These are phyloP conservation scores for Tympanoctomys barrerae DNA, from an alignment of 2,797 vertebrate species.

Conservation along the genomic window DNA sequence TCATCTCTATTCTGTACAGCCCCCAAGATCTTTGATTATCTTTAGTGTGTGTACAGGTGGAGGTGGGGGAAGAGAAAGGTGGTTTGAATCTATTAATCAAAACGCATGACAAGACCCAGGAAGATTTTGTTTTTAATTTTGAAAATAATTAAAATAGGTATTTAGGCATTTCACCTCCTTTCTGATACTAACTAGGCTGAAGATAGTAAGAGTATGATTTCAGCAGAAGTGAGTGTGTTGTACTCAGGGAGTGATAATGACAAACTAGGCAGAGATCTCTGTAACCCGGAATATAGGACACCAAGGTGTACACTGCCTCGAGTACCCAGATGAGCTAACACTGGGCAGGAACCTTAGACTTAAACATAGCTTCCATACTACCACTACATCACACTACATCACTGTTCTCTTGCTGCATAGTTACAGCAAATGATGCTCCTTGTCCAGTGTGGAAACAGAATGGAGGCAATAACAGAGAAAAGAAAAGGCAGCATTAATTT, in stretches of 20 bases:
- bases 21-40: conserved; percentile 76
- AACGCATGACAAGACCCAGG: conserved; percentile 64
- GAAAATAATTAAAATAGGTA: conserved; percentile 79
- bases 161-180: conserved; percentile 51
- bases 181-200: neutral
- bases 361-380: neutral
- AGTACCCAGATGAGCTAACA: neutral
- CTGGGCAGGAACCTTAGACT: neutral
- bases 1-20: conserved; percentile 59
- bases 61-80: neutral
- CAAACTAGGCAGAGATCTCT: neutral
- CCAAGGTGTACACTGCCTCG: neutral
- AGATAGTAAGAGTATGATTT: neutral
- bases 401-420: neutral
- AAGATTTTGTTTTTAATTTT: conserved; percentile 76
- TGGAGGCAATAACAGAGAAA: neutral
- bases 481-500: neutral
- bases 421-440: neutral
- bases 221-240: neutral
- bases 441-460: neutral
- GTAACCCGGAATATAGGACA: conserved; percentile 26
- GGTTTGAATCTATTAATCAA: conserved; percentile 80
- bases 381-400: neutral
- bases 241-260: neutral
- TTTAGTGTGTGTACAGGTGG: conserved; percentile 69